Evolutionary conservation across 2,888 invertebrate species (phyloP).

Genomic region (Zaprionus obscuricornis): DNA sequence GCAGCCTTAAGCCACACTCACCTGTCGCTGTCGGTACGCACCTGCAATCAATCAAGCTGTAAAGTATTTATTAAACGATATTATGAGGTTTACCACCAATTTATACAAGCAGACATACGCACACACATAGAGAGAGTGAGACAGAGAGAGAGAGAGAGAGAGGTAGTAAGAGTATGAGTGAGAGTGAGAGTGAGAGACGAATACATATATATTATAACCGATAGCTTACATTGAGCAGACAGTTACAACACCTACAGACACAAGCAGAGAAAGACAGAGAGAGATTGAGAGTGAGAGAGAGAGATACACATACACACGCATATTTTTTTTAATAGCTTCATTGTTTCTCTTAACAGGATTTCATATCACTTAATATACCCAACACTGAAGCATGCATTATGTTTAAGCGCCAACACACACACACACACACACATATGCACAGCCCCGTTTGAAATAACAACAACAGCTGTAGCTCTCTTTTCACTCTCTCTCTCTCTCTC

Average conservation of each 20-base stretch:
- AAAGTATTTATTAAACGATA: conserved; percentile 78
- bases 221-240: not conserved
- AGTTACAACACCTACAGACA: not conserved
- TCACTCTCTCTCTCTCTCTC: no score
- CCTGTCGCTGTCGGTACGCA: conserved; percentile 61
- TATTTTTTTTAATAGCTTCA: conserved; percentile 71
- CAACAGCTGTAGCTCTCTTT: conserved; percentile 32
- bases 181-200: no score
- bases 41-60: conserved; percentile 74
- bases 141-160: no score
- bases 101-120: conserved; percentile 34
- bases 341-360: conserved; percentile 75
- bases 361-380: conserved; percentile 74
- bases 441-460: no score
- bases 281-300: no score
- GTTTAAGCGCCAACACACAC: conserved; percentile 29
- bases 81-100: conserved; percentile 77
- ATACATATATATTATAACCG: not conserved
- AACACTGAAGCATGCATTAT: conserved; percentile 47
- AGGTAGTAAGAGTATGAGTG: no score
- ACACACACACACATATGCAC: not conserved
- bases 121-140: no score
- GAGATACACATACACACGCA: conserved; percentile 1
- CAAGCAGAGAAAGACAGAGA: no score
- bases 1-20: conserved; percentile 52